A percentile compares a stretch with the other conserved stretches of the same genome.
Conservation (phyloP, 2,888 invertebrate species). For the Phalera bucephala region DNA sequence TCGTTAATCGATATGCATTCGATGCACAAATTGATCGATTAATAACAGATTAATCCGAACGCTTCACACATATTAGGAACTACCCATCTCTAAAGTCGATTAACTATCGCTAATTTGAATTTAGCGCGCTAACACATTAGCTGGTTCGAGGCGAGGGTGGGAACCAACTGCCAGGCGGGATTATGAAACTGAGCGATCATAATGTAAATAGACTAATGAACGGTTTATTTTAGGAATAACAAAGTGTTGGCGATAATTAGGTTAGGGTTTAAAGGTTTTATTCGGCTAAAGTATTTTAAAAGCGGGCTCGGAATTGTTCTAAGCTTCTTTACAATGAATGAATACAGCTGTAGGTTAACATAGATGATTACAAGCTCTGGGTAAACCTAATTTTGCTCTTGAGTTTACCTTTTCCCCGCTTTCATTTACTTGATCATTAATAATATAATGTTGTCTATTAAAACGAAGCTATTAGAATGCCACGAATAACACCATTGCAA, state of each 20-base stretch:
- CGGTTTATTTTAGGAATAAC: not conserved
- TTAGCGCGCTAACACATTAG: slow-evolving; percentile 47
- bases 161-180: slow-evolving; percentile 27
- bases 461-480: too few species aligned
- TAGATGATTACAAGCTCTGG: too few species aligned
- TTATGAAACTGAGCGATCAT: slow-evolving; percentile 25
- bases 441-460: too few species aligned
- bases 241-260: not conserved
- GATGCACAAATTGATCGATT: slow-evolving; percentile 30
- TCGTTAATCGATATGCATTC: slow-evolving; percentile 4
- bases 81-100: slow-evolving; percentile 43
- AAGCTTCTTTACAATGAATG: too few species aligned
- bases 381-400: too few species aligned
- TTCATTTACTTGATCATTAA: too few species aligned
- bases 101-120: slow-evolving; percentile 49
- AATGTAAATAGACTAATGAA: slow-evolving; percentile 24
- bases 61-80: slow-evolving; percentile 40
- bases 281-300: too few species aligned
- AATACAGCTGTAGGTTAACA: too few species aligned
- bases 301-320: too few species aligned
- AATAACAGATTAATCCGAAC: slow-evolving; percentile 41
- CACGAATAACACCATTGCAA: too few species aligned
- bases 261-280: too few species aligned
- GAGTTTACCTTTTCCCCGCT: too few species aligned
- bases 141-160: slow-evolving; percentile 25